Evolutionary conservation across 1,140 invertebrate species (phyloP).

Genomic region (Drosophila ambigua): DNA sequence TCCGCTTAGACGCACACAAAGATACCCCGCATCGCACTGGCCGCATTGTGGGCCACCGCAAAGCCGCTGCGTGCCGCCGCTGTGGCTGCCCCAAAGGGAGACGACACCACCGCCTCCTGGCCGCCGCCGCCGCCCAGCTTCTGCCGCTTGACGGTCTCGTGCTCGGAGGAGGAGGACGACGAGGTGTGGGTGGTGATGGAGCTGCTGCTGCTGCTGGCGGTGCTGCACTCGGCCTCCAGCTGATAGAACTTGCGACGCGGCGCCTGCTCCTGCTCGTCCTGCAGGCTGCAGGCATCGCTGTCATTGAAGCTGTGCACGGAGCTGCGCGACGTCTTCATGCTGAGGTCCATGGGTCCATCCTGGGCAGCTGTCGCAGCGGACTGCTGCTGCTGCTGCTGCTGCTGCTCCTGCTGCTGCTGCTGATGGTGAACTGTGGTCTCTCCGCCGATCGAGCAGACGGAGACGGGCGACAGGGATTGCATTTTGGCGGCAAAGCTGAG

Average conservation of each 20-base stretch:
- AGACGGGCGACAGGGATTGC: constrained; percentile 80
- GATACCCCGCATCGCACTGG: constrained; percentile 74
- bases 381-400: not conserved
- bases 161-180: constrained; percentile 15
- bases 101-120: constrained; percentile 14
- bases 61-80: constrained; percentile 39
- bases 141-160: constrained; percentile 65
- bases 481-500: constrained; percentile 75
- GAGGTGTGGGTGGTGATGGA: constrained; percentile 39
- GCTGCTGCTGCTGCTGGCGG: constrained; percentile 34
- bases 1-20: constrained; percentile 71
- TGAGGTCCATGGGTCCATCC: constrained; percentile 91
- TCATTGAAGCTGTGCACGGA: constrained; percentile 76
- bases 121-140: constrained; percentile 58
- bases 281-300: constrained; percentile 64
- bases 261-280: constrained; percentile 60
- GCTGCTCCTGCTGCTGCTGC: not conserved
- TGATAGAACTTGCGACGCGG: constrained; percentile 72
- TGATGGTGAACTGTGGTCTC: constrained; percentile 44
- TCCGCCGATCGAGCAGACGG: constrained; percentile 73
- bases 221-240: constrained; percentile 61
- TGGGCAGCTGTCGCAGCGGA: constrained; percentile 75
- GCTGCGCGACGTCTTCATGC: constrained; percentile 87
- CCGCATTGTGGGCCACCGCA: constrained; percentile 61
- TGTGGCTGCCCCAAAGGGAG: constrained; percentile 46